Conservation (phyloP, 2,888 invertebrate genomes). For the Mechanitis mazaeus region DNA sequence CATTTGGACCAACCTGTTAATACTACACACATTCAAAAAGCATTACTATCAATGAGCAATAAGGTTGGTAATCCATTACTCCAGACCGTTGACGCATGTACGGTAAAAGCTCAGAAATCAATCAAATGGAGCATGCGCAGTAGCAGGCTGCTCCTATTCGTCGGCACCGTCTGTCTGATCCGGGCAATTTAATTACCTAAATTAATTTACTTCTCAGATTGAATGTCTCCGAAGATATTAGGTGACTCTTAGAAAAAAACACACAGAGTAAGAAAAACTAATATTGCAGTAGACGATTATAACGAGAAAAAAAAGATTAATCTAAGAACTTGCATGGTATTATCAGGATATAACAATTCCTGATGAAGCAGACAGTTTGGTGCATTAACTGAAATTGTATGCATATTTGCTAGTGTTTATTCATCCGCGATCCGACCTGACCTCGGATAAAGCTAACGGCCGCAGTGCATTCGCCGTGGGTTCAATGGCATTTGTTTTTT, state of each 20-base stretch:
- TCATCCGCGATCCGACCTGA: constrained; percentile 49
- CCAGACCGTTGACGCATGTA: constrained; percentile 29
- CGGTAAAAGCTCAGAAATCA: constrained; percentile 55
- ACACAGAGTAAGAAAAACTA: too few relatives aligned
- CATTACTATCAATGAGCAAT: constrained; percentile 5
- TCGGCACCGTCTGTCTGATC: constrained; percentile 25
- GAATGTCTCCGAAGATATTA: constrained; percentile 4
- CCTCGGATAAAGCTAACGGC: constrained; percentile 68
- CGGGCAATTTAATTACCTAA: constrained; percentile 27
- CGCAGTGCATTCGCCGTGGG: constrained; percentile 58
- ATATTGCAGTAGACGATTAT: too few relatives aligned
- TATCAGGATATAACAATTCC: too few relatives aligned
- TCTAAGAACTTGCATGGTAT: too few relatives aligned
- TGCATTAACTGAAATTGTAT: constrained; percentile 42
- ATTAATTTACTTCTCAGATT: constrained; percentile 22
- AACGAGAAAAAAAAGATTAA: too few relatives aligned
- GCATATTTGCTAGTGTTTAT: constrained; percentile 38
- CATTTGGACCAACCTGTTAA: constrained; percentile 21
- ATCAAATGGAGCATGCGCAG: constrained; percentile 55
- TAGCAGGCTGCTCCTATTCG: constrained; percentile 30
- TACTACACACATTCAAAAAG: constrained; percentile 3
- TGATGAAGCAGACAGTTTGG: constrained; percentile 7
- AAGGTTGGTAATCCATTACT: constrained; percentile 16
- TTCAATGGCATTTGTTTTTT: constrained; percentile 67
- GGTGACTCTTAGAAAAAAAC: background rate